These are phyloP conservation scores for Eugnorisma glareosa DNA, from an alignment of 2,888 invertebrate genomes.

Conservation along the genomic window DNA sequence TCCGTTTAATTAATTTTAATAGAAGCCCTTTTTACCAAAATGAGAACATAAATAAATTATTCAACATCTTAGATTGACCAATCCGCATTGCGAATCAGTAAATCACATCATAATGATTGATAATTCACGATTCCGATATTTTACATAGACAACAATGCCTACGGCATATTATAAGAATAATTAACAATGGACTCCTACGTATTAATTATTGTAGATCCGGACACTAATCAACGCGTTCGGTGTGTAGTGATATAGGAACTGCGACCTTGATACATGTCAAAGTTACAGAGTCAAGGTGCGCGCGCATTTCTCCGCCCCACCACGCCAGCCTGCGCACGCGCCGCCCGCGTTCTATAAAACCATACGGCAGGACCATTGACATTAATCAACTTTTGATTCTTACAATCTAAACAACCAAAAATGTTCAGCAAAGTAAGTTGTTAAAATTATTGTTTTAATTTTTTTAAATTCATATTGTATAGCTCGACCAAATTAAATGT, in stretches of 20 bases:
- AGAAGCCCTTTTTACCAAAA: background rate
- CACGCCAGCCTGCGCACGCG: constrained; percentile 65
- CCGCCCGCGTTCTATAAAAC: constrained; percentile 80
- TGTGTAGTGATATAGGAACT: constrained; percentile 48
- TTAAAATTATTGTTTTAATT: background rate
- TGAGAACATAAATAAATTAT: background rate
- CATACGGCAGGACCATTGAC: constrained; percentile 75
- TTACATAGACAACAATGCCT: constrained; percentile 40
- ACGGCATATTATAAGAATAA: constrained; percentile 29
- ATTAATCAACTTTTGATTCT: constrained; percentile 81
- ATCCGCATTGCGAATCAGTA: constrained; percentile 45
- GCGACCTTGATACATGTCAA: constrained; percentile 79
- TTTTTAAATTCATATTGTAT: background rate
- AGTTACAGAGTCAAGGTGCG: constrained; percentile 80
- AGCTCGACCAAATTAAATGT: background rate
- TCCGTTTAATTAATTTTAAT: background rate
- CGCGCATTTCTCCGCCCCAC: constrained; percentile 83
- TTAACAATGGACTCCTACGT: constrained; percentile 56
- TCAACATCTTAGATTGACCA: constrained; percentile 22
- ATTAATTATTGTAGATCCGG: constrained; percentile 65
- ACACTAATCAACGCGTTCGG: constrained; percentile 57
- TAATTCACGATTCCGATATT: constrained; percentile 44
- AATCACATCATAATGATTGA: constrained; percentile 53
- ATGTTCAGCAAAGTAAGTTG: constrained; percentile 85
- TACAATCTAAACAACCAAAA: constrained; percentile 76